Conservation (phyloP, 2,113 vertebrate genomes). For the Saguinus midas region DNA sequence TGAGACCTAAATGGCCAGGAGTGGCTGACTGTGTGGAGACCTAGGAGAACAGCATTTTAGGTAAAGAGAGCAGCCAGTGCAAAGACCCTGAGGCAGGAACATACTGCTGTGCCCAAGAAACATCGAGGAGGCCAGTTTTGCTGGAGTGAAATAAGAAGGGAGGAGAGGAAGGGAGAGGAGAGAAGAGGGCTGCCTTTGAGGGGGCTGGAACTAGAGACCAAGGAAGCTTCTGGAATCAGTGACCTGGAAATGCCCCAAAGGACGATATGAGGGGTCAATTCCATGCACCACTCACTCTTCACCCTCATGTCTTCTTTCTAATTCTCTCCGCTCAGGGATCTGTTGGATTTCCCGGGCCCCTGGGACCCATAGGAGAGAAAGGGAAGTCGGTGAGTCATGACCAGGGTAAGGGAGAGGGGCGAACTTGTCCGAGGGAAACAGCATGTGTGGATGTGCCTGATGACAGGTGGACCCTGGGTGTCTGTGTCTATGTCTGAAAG, state of each 20-base stretch:
- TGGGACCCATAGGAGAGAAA: conserved; percentile 90
- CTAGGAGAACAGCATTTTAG: not conserved
- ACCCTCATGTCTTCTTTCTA: not conserved
- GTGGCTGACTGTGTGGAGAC: not conserved
- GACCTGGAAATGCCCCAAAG: not conserved
- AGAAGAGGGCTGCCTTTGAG: not conserved
- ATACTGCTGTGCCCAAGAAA: fast-evolving
- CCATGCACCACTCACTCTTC: fast-evolving
- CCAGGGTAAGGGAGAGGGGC: fast-evolving
- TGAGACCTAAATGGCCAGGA: not conserved
- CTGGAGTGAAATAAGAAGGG: not conserved
- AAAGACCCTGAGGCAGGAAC: not conserved
- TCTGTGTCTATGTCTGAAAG: not conserved
- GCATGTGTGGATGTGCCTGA: not conserved
- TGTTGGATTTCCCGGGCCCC: conserved; percentile 87
- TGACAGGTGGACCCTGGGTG: no score
- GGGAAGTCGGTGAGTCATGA: conserved; percentile 90
- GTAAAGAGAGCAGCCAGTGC: not conserved
- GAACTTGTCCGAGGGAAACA: not conserved
- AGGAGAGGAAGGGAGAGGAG: not conserved
- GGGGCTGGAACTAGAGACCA: not conserved
- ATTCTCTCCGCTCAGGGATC: conserved; percentile 86
- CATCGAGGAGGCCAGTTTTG: not conserved
- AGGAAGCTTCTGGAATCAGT: not conserved
- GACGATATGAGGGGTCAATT: not conserved